Base-by-base conservation (phyloP, 2,888 invertebrate species). In the Leucophora obtusa region DNA sequence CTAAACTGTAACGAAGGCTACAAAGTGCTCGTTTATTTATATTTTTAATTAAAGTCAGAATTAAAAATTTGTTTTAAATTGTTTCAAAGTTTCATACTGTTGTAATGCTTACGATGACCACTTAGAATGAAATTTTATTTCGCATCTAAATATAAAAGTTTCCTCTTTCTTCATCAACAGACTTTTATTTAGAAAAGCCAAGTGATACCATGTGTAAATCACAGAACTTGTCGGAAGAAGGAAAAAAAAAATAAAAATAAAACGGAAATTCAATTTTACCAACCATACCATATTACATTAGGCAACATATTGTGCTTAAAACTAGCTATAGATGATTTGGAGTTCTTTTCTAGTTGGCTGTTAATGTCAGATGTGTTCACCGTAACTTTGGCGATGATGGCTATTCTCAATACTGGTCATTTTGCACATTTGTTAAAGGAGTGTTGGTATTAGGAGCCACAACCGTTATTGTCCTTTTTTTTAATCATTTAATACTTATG, bases 191-290 rank as follows among this genome's bases (percentile, higher is more conserved):
- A 43, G 11, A 7, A 24, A 62, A 62, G 24, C 28, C 15, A 15
- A 28, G 7, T 28, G 28, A 28, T 28, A 28, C 24, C 28, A 15
- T 15, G 43, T 51, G n/a, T 35, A 51, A 21, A 5, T 18, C 7
- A 21, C 35, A 50, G 21, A 54, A 28, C 28, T 9, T 53, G 56
- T 14, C 65, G 70, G 65, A 77, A 65, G 70, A 28, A 70, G 63
- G 70, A 65, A 70, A 59, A 77, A 38, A 70, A 59, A 21, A 21
- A 28, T 6, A 28, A 28, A 77, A 38, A 33, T 72, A 53, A 33
- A 71, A 28, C 80, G 76, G 80, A 81, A 76, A 73, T 81, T 76
- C 76, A 73, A 73, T 81, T 81, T 80, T 81, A 15, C 38, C 62
- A 68, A 54, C 33, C 51, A 28, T 60, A 18, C 43, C 65, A 33